A percentile compares a stretch with the other conserved stretches of the same genome.
Conservation (phyloP, 2,113 vertebrate genomes). For the Actinemys pallida region DNA sequence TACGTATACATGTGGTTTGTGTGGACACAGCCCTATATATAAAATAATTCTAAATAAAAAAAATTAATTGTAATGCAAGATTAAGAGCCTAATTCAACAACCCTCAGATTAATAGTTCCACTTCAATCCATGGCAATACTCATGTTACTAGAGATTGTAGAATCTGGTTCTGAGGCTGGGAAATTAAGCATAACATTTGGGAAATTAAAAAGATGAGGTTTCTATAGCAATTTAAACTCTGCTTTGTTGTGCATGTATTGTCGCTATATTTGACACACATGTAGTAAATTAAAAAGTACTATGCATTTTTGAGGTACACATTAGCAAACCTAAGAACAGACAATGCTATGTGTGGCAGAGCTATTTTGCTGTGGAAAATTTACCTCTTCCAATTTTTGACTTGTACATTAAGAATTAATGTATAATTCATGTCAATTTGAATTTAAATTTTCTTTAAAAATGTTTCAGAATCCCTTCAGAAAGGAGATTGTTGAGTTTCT, state of each 20-base stretch:
- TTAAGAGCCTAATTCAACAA: conserved; percentile 33
- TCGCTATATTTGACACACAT: background rate
- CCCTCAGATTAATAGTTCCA: conserved; percentile 3
- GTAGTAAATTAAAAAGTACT: background rate
- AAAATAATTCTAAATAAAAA: conserved; percentile 19
- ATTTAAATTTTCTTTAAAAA: background rate
- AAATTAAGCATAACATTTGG: background rate
- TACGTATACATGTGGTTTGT: background rate
- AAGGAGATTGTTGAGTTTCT: background rate
- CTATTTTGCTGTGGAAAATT: background rate
- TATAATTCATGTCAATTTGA: background rate
- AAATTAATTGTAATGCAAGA: background rate
- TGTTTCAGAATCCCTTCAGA: background rate
- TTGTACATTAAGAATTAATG: background rate
- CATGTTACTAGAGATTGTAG: background rate
- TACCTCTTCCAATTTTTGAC: background rate
- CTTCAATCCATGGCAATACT: conserved; percentile 15
- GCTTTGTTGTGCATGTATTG: background rate
- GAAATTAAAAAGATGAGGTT: background rate
- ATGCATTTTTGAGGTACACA: background rate
- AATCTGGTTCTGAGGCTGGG: background rate
- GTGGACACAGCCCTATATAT: background rate
- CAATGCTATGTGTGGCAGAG: background rate
- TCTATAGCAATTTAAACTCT: background rate
- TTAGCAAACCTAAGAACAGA: background rate